Percentiles rank a stretch among this genome's conserved stretches.
Evolutionary conservation across 1,140 invertebrate genomes (phyloP).

Genomic region (Listronotus oregonensis): DNA sequence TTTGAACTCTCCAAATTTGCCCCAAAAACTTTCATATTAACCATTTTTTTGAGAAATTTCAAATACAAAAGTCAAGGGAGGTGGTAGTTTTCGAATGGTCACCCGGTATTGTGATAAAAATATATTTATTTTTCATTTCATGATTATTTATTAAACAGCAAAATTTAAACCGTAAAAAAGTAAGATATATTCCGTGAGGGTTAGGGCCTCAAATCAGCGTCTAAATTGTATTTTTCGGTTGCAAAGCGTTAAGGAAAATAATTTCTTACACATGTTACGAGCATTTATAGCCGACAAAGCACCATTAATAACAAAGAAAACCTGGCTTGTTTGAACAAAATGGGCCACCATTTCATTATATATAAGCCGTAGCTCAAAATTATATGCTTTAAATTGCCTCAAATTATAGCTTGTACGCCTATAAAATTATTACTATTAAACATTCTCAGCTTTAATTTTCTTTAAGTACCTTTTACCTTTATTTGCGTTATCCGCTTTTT

Average conservation of each 20-base stretch:
- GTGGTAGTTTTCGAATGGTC: too few relatives aligned
- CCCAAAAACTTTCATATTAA: too few relatives aligned
- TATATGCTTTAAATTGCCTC: conserved; percentile 35
- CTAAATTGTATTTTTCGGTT: conserved; percentile 34
- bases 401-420: conserved; percentile 29
- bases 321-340: conserved; percentile 38
- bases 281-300: conserved; percentile 40
- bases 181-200: conserved; percentile 21
- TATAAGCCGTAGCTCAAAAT: conserved; percentile 36
- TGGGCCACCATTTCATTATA: conserved; percentile 40
- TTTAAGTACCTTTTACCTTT: conserved; percentile 10
- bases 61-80: too few relatives aligned
- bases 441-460: conserved; percentile 20
- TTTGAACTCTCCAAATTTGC: too few relatives aligned
- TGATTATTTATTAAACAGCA: conserved; percentile 9
- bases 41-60: too few relatives aligned
- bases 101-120: too few relatives aligned
- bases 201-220: conserved; percentile 16
- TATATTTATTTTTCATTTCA: too few relatives aligned
- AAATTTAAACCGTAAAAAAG: conserved; percentile 23
- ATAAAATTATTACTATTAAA: conserved; percentile 33
- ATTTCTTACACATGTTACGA: conserved; percentile 42
- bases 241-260: conserved; percentile 40
- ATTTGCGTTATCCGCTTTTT: neutral
- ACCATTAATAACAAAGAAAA: conserved; percentile 40